phyloP scores from a whole-genome alignment of 2,888 invertebrate species.

The Rhingia campestris region DNA sequence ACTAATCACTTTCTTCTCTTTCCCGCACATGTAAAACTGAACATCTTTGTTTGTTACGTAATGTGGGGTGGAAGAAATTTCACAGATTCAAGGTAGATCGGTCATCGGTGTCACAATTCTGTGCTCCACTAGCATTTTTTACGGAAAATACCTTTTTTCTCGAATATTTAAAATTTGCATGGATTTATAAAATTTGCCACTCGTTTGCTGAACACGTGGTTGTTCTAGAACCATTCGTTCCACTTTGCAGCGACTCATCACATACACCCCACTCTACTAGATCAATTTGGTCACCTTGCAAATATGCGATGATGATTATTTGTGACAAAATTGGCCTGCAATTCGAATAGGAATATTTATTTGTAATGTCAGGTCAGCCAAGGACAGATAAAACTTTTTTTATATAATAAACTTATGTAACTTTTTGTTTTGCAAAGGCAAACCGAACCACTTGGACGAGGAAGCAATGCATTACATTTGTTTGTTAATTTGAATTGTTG shows the following conservation, averaged over 20 bases:
- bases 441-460: conserved; percentile 4
- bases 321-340: conserved; percentile 1
- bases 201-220: conserved; percentile 51
- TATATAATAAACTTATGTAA: conserved; percentile 64
- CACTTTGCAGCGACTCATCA: conserved; percentile 9
- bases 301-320: conserved; percentile 3
- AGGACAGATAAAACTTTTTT: conserved; percentile 25
- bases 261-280: too few relatives aligned
- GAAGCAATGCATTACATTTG: conserved; percentile 16
- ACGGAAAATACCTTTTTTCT: neutral
- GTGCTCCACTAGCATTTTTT: neutral
- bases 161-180: neutral
- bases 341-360: conserved; percentile 2
- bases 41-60: conserved; percentile 51
- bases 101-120: conserved; percentile 15
- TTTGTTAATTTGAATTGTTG: neutral
- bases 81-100: conserved; percentile 40
- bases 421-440: conserved; percentile 1
- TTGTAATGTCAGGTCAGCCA: conserved; percentile 18
- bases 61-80: conserved; percentile 36
- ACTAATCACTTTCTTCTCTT: conserved; percentile 28
- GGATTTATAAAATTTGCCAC: conserved; percentile 10
- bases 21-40: conserved; percentile 30
- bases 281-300: neutral
- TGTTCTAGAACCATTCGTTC: conserved; percentile 40